phyloP scores from a whole-genome alignment of 2,113 vertebrate species.

The Piaya cayana region DNA sequence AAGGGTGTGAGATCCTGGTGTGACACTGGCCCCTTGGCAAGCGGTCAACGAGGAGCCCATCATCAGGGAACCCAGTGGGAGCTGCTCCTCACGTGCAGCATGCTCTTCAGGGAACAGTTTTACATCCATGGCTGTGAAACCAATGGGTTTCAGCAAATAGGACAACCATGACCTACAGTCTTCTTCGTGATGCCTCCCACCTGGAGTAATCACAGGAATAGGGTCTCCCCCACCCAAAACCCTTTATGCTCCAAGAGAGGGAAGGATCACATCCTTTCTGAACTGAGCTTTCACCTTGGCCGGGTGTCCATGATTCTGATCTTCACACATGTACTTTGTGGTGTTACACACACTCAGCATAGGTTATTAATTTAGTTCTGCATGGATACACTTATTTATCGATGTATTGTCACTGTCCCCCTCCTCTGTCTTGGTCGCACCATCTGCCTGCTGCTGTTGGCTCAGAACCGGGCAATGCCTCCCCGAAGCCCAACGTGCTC shows the following conservation, averaged over 20 bases:
- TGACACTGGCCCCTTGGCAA: not conserved
- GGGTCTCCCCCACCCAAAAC: not conserved
- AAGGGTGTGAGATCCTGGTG: fast-evolving
- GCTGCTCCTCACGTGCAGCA: fast-evolving
- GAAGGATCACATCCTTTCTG: not conserved
- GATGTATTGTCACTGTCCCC: fast-evolving
- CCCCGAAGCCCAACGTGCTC: fast-evolving
- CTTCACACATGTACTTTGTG: fast-evolving
- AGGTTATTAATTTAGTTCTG: not conserved
- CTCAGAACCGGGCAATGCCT: fast-evolving
- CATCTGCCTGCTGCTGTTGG: fast-evolving
- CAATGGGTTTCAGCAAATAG: not conserved
- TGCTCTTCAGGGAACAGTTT: not conserved
- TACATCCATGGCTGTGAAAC: fast-evolving
- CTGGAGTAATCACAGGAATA: not conserved
- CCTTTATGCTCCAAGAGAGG: fast-evolving
- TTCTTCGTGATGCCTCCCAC: not conserved
- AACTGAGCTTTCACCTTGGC: fast-evolving
- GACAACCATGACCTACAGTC: fast-evolving
- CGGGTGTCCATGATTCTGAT: not conserved
- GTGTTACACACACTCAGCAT: fast-evolving
- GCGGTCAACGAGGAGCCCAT: fast-evolving
- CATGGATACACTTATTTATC: no score
- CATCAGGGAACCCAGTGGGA: fast-evolving
- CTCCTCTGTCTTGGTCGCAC: not conserved